Percentiles rank a stretch among this genome's conserved stretches.
Conservation (phyloP, 2,797 vertebrate genomes). For the Urosaurus nigricauda region DNA sequence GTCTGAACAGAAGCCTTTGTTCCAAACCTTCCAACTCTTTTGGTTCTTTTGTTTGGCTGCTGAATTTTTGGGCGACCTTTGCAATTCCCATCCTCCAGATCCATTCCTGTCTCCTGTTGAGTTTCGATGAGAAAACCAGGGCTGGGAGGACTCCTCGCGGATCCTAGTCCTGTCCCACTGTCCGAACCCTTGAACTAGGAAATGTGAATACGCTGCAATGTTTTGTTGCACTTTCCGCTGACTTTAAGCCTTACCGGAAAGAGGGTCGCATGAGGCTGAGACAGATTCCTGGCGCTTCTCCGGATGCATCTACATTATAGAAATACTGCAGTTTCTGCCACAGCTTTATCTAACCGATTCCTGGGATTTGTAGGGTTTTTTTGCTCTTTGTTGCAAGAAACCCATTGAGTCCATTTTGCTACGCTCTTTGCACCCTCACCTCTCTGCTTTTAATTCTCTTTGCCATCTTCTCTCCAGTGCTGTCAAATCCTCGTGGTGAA, state of each 20-base stretch:
- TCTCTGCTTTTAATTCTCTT: neutral
- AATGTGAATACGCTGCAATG: neutral
- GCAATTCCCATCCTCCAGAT: neutral
- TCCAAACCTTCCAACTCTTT: too few species aligned
- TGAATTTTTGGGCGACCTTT: neutral
- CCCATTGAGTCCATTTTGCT: too few species aligned
- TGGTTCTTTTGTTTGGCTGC: too few species aligned
- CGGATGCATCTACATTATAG: too few species aligned
- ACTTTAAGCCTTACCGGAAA: neutral
- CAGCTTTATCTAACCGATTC: too few species aligned
- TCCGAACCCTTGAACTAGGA: neutral
- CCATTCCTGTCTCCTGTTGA: neutral
- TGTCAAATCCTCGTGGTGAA: conserved; percentile 98
- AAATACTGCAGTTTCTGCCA: too few species aligned
- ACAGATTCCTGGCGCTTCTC: too few species aligned
- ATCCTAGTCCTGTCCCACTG: neutral
- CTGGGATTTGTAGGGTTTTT: too few species aligned
- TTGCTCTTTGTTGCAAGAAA: neutral
- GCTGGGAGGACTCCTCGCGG: neutral
- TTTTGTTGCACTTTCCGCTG: neutral
- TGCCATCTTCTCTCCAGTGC: conserved; percentile 81
- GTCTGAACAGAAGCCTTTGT: neutral
- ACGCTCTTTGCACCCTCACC: too few species aligned
- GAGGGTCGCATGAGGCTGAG: neutral
- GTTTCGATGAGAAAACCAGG: too few species aligned